These are phyloP conservation scores for Takifugu bimaculatus DNA, from an alignment of 2,113 vertebrate species.

Conservation along the genomic window DNA sequence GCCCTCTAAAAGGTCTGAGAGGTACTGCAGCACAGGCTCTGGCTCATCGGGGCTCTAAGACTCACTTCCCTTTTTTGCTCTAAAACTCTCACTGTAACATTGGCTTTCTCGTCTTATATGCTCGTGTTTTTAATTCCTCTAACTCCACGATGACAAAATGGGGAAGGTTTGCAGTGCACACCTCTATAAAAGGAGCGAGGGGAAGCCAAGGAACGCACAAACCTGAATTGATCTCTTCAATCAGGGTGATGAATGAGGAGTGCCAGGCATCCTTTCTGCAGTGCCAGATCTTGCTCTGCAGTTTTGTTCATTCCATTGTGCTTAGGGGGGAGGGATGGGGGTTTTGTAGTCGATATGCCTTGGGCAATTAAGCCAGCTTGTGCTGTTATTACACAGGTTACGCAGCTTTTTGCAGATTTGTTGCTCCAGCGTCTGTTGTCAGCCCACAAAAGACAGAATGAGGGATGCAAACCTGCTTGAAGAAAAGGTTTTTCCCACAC, in stretches of 20 bases:
- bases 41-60: constrained; percentile 7
- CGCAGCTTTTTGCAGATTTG: constrained; percentile 1
- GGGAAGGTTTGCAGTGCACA: constrained; percentile 33
- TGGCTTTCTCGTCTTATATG: not conserved
- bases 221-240: constrained; percentile 70
- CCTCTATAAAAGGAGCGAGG: constrained; percentile 28
- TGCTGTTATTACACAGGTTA: constrained; percentile 35
- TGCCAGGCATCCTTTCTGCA: constrained; percentile 50
- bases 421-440: not conserved
- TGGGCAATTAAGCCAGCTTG: constrained; percentile 22
- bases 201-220: constrained; percentile 55
- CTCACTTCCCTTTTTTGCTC: constrained; percentile 16
- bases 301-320: constrained; percentile 45
- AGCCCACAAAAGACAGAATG: not conserved
- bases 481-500: constrained; percentile 9
- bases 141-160: constrained; percentile 17
- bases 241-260: constrained; percentile 66
- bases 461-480: not conserved
- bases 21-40: constrained; percentile 52
- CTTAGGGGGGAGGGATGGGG: constrained; percentile 28
- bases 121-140: constrained; percentile 14
- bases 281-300: constrained; percentile 41
- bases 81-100: constrained; percentile 13
- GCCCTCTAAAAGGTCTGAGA: constrained; percentile 69
- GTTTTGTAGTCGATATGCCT: constrained; percentile 27